A percentile compares a stretch with the other conserved stretches of the same genome.
Evolutionary conservation across 1,140 invertebrate genomes (phyloP).

Genomic region (Ladona fulva): DNA sequence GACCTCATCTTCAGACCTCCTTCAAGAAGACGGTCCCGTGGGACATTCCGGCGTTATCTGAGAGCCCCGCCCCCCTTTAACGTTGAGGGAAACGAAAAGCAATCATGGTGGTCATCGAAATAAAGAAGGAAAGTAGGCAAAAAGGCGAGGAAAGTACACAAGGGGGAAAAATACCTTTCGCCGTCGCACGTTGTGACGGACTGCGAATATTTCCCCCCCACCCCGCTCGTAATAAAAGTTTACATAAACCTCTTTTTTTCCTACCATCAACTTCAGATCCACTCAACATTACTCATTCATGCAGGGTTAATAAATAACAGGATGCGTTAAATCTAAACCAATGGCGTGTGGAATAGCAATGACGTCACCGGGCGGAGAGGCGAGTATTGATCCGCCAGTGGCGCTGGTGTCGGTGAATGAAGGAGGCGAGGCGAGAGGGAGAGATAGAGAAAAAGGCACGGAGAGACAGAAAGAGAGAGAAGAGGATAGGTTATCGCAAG

Average conservation of each 20-base stretch:
- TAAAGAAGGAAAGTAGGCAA: too few species aligned
- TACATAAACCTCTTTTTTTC: neutral
- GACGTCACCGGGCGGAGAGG: constrained; percentile 34
- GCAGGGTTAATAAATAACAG: constrained; percentile 37
- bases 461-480: neutral
- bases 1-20: too few species aligned
- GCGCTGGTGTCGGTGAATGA: constrained; percentile 15
- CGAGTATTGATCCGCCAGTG: constrained; percentile 35
- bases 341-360: constrained; percentile 32
- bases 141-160: too few species aligned
- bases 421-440: neutral
- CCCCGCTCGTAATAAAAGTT: neutral
- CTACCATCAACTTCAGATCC: neutral
- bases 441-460: neutral
- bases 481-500: neutral
- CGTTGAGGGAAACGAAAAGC: too few species aligned
- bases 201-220: neutral
- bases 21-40: too few species aligned
- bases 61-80: too few species aligned
- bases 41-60: too few species aligned
- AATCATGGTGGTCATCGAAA: too few species aligned
- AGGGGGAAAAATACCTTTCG: too few species aligned
- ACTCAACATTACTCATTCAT: constrained; percentile 24
- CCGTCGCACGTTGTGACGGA: too few species aligned
- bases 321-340: constrained; percentile 38